Conservation (phyloP, 2,113 vertebrate species). For the Leucosticte australis region DNA sequence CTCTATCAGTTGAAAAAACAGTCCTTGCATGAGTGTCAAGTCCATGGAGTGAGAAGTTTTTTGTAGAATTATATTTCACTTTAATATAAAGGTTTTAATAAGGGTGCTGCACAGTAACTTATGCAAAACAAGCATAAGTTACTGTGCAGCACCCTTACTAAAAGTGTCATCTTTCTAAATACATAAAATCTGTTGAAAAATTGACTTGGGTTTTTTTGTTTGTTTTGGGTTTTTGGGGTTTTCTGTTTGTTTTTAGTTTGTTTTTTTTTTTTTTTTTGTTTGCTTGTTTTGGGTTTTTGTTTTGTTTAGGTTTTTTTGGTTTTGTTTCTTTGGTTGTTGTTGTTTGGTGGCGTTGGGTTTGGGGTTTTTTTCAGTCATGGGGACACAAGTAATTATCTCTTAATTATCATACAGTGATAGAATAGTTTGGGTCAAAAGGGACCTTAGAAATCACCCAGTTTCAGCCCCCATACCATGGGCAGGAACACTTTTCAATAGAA, state of each 20-base stretch:
- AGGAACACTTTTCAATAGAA: neutral
- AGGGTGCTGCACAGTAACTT: too few species aligned
- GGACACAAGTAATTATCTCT: neutral
- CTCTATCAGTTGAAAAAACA: neutral
- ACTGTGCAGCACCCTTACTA: too few species aligned
- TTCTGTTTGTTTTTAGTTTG: too few species aligned
- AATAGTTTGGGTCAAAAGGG: neutral
- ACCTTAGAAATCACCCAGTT: neutral
- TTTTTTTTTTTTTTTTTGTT: neutral
- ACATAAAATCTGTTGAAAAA: neutral
- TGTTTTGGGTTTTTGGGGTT: neutral
- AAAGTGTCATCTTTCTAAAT: neutral
- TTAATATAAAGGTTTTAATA: neutral
- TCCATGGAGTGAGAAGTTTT: fast-evolving
- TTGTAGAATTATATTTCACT: neutral
- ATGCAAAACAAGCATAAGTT: too few species aligned
- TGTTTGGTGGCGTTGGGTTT: neutral
- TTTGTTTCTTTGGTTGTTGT: neutral
- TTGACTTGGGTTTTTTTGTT: neutral
- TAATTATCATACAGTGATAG: neutral
- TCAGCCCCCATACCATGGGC: neutral
- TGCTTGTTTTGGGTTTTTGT: neutral
- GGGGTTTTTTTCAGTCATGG: neutral
- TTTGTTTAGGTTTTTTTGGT: neutral
- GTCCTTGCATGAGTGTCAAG: neutral